A percentile compares a stretch with the other conserved stretches of the same genome.
These are phyloP conservation scores for Monopis laevigella DNA, from an alignment of 2,888 invertebrate genomes.

Conservation along the genomic window DNA sequence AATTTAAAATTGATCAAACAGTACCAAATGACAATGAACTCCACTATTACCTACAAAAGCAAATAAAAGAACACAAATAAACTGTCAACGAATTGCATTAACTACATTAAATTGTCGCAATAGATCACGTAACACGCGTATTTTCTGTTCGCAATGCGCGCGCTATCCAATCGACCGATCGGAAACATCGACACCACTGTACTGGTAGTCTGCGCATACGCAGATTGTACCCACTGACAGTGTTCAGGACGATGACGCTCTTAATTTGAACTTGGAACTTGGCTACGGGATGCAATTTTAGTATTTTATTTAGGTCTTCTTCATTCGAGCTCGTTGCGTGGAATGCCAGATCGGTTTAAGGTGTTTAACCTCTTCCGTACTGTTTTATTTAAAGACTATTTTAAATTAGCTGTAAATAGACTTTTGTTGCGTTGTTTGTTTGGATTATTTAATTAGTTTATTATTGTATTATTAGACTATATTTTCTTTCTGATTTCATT, in stretches of 20 bases:
- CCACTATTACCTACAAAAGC: neutral
- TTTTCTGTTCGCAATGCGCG: too few relatives aligned
- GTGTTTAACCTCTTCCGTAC: slow-evolving; percentile 35
- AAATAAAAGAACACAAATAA: neutral
- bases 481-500: too few relatives aligned
- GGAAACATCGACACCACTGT: slow-evolving; percentile 45
- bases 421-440: too few relatives aligned
- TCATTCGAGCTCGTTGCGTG: slow-evolving; percentile 24
- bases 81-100: neutral
- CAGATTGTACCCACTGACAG: slow-evolving; percentile 12
- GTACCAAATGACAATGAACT: neutral
- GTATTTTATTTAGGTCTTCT: slow-evolving; percentile 19
- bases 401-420: too few relatives aligned
- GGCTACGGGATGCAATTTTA: slow-evolving; percentile 39
- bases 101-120: too few relatives aligned
- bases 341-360: slow-evolving; percentile 32
- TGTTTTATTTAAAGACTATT: too few relatives aligned
- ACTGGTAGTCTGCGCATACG: slow-evolving; percentile 29
- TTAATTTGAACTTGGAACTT: slow-evolving; percentile 50
- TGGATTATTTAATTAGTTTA: neutral
- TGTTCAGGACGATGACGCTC: slow-evolving; percentile 23
- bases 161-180: slow-evolving; percentile 46
- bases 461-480: too few relatives aligned
- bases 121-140: neutral
- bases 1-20: too few relatives aligned